Conservation (phyloP, 2,113 vertebrate genomes). For the Mungos mungo region DNA sequence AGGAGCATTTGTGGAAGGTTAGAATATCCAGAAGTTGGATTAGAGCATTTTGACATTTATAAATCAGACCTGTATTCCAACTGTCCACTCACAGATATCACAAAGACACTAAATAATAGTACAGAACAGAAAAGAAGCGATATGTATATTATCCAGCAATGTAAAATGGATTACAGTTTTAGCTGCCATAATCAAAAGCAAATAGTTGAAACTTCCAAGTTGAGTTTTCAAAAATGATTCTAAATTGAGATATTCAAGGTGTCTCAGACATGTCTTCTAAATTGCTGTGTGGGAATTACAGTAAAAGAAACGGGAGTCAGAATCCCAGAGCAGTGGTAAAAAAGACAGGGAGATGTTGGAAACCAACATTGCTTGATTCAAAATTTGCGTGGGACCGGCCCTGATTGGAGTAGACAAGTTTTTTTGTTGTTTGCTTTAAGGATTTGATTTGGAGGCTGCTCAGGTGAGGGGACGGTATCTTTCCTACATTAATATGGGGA, state of each 20-base stretch:
- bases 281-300: not conserved
- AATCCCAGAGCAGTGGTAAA: not conserved
- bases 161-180: not conserved
- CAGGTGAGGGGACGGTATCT: not conserved
- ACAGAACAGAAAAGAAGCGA: not conserved
- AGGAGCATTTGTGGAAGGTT: not conserved
- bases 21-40: not conserved
- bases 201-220: not conserved
- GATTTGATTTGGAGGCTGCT: not conserved
- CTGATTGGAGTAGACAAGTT: not conserved
- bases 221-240: constrained; percentile 16
- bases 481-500: not conserved
- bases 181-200: not conserved
- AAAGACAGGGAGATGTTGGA: not conserved
- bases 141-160: not conserved
- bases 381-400: not conserved
- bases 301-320: not conserved
- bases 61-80: not conserved
- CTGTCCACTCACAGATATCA: not conserved
- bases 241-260: not conserved
- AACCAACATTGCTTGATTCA: not conserved
- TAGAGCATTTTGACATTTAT: not conserved
- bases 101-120: not conserved
- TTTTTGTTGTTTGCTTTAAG: not conserved
- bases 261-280: not conserved